phyloP scores from a whole-genome alignment of 2,113 vertebrate species.

The Nematolebias whitei region DNA sequence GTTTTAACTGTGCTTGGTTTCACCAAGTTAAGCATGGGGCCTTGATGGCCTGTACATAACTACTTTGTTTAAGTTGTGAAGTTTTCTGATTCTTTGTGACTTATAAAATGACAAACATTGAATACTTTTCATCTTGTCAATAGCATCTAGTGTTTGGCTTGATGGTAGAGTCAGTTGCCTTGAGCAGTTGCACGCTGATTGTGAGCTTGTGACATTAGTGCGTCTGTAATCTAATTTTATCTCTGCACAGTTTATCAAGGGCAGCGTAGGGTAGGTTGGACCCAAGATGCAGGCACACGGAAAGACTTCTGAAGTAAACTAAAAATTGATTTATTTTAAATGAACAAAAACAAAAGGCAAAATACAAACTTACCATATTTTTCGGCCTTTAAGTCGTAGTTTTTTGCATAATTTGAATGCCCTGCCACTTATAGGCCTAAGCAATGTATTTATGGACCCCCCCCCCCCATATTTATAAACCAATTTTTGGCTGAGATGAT shows the following conservation, averaged over 20 bases:
- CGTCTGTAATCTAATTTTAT: conserved; percentile 73
- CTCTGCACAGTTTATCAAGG: conserved; percentile 20
- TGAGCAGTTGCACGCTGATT: conserved; percentile 60
- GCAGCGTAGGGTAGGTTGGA: too few relatives aligned
- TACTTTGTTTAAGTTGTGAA: conserved; percentile 6
- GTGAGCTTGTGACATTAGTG: conserved; percentile 66
- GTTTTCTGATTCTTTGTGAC: conserved; percentile 4
- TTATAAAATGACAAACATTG: conserved; percentile 12
- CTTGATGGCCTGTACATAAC: conserved; percentile 1
- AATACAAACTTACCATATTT: too few relatives aligned
- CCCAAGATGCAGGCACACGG: too few relatives aligned
- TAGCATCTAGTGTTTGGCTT: conserved; percentile 44
- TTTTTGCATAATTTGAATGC: too few relatives aligned
- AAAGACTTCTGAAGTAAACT: too few relatives aligned
- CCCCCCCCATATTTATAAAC: too few relatives aligned
- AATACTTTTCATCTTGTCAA: conserved; percentile 29
- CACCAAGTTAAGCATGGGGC: conserved; percentile 15
- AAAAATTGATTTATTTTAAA: too few relatives aligned
- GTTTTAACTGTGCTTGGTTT: conserved; percentile 56
- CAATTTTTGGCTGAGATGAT: too few relatives aligned
- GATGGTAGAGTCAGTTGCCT: conserved; percentile 49
- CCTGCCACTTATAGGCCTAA: too few relatives aligned
- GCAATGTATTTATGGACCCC: too few relatives aligned
- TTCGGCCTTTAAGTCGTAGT: too few relatives aligned
- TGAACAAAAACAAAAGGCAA: too few relatives aligned